Evolutionary conservation across 2,888 invertebrate genomes (phyloP).

Genomic region (Augiades crinisus): DNA sequence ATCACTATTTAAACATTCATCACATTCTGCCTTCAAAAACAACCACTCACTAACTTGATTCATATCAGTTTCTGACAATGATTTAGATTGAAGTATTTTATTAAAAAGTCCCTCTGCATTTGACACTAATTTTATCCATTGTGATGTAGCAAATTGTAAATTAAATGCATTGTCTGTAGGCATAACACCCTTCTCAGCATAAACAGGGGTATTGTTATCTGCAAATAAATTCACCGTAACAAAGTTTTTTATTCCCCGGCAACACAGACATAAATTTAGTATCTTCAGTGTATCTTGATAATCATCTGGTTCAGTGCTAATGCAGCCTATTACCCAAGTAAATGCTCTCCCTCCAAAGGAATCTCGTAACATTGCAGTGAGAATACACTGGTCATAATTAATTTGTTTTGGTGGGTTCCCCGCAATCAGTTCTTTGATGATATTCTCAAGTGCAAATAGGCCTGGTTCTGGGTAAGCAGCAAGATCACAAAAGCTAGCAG

Average conservation of each 20-base stretch:
- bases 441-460: conserved; percentile 84
- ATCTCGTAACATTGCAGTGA: conserved; percentile 86
- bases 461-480: conserved; percentile 83
- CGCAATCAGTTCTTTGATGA: conserved; percentile 81
- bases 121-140: conserved; percentile 90
- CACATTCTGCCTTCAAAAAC: conserved; percentile 92
- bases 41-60: conserved; percentile 91
- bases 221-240: conserved; percentile 87
- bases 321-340: conserved; percentile 86
- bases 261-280: conserved; percentile 84
- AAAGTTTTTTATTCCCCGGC: conserved; percentile 85
- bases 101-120: conserved; percentile 93
- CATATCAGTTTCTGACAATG: conserved; percentile 86
- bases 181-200: conserved; percentile 57
- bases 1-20: conserved; percentile 87
- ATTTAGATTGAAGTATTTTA: conserved; percentile 86
- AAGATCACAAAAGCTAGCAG: conserved; percentile 88
- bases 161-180: conserved; percentile 81
- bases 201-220: conserved; percentile 82
- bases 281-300: conserved; percentile 86
- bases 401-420: conserved; percentile 78
- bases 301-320: conserved; percentile 86
- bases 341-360: conserved; percentile 89
- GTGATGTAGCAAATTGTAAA: conserved; percentile 90
- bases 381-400: conserved; percentile 84